phyloP scores from a whole-genome alignment of 2,113 vertebrate species.

The Cariama cristata region DNA sequence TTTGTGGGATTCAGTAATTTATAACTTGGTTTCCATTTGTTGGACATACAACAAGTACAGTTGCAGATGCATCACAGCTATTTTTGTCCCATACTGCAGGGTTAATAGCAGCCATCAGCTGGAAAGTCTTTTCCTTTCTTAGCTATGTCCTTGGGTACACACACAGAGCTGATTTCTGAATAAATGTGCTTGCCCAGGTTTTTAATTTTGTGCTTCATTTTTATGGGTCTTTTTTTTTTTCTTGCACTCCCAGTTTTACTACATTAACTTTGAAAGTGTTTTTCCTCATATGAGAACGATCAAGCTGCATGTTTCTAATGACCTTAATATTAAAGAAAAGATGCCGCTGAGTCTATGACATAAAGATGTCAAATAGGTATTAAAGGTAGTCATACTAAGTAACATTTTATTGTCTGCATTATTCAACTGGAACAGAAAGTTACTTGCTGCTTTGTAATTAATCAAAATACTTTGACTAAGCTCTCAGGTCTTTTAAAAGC shows the following conservation, averaged over 20 bases:
- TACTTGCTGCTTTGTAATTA: neutral
- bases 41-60: neutral
- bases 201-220: neutral
- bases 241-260: neutral
- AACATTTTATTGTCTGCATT: neutral
- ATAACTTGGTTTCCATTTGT: neutral
- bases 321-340: neutral
- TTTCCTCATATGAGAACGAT: neutral
- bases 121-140: neutral
- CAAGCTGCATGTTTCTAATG: neutral
- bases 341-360: neutral
- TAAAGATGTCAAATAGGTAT: neutral
- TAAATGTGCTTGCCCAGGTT: neutral
- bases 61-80: neutral
- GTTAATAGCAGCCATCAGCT: neutral
- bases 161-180: neutral
- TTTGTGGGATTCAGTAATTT: neutral
- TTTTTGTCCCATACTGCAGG: neutral
- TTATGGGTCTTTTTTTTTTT: neutral
- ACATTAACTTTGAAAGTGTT: neutral
- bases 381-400: neutral
- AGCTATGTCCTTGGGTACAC: neutral
- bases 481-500: neutral
- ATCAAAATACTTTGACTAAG: neutral
- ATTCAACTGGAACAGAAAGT: neutral